phyloP scores from a whole-genome alignment of 2,888 invertebrate genomes.

The Drosophila paranaensis region DNA sequence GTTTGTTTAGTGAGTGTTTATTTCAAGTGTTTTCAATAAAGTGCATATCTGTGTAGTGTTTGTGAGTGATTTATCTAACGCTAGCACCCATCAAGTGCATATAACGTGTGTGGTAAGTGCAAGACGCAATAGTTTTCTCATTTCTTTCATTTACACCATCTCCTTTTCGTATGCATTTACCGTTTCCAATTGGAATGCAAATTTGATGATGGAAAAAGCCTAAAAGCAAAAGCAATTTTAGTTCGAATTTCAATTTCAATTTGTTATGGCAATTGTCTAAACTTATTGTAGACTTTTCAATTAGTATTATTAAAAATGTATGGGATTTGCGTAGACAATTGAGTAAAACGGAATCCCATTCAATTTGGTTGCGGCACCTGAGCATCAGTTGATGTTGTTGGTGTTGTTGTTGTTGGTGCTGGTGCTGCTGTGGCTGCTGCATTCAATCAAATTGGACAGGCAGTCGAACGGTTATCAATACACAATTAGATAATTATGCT shows the following conservation, averaged over 20 bases:
- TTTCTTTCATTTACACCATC: slow-evolving; percentile 26
- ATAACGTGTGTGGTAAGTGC: slow-evolving; percentile 10
- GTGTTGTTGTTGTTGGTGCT: slow-evolving; percentile 30
- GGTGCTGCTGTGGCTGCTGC: not conserved
- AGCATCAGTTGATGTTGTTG: slow-evolving; percentile 7
- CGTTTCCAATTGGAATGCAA: slow-evolving; percentile 33
- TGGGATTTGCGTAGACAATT: slow-evolving; percentile 30
- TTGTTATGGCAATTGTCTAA: slow-evolving; percentile 42
- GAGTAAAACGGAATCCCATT: slow-evolving; percentile 42
- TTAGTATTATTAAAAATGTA: slow-evolving; percentile 74
- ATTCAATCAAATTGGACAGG: slow-evolving; percentile 63
- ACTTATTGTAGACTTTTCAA: slow-evolving; percentile 52
- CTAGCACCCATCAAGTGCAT: not conserved
- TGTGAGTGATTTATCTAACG: slow-evolving; percentile 3
- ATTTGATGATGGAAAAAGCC: slow-evolving; percentile 21
- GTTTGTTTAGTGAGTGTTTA: not conserved
- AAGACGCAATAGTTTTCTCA: not conserved
- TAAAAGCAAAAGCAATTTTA: slow-evolving; percentile 22
- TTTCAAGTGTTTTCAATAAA: not conserved
- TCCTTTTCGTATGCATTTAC: slow-evolving; percentile 36
- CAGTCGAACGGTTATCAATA: slow-evolving; percentile 55
- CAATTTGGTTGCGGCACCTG: slow-evolving; percentile 40
- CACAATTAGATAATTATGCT: slow-evolving; percentile 74
- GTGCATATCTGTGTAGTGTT: not conserved
- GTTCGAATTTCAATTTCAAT: slow-evolving; percentile 53